A percentile compares a stretch with the other conserved stretches of the same genome.
These are phyloP conservation scores for Drosophila pseudoobscura DNA, from an alignment of 1,140 invertebrate species.

Conservation along the genomic window DNA sequence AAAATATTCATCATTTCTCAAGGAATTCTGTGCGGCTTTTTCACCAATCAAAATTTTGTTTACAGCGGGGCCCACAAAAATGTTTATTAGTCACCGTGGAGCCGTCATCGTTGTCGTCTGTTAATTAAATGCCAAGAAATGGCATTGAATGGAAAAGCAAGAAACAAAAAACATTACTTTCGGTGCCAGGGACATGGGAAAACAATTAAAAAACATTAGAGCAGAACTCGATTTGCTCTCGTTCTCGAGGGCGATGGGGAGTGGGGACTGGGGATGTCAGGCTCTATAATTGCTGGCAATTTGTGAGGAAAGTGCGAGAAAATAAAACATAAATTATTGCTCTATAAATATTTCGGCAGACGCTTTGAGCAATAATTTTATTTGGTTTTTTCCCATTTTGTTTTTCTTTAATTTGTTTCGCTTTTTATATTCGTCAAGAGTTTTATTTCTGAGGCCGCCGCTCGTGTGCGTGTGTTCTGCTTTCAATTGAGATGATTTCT, in stretches of 20 bases:
- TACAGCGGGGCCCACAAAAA: conserved; percentile 7
- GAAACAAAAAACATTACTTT: conserved; percentile 29
- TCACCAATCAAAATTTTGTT: conserved; percentile 13
- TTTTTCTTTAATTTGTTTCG: conserved; percentile 21
- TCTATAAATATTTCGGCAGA: conserved; percentile 56
- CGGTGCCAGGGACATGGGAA: conserved; percentile 24
- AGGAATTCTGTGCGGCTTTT: conserved; percentile 3
- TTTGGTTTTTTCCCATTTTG: conserved; percentile 13
- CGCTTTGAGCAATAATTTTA: conserved; percentile 24
- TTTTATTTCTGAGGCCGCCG: neutral
- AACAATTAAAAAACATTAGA: conserved; percentile 5
- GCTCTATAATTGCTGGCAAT: conserved; percentile 33
- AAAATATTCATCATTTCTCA: conserved; percentile 3
- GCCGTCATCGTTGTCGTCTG: neutral
- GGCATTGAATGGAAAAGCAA: neutral
- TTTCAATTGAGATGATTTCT: conserved; percentile 67
- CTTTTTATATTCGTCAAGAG: conserved; percentile 21
- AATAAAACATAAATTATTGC: conserved; percentile 32
- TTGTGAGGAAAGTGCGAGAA: conserved; percentile 14
- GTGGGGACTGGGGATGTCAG: neutral
- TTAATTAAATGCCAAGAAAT: conserved; percentile 22
- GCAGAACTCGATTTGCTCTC: neutral
- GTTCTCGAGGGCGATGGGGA: too few species aligned
- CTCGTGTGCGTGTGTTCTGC: neutral
- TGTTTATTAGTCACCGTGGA: conserved; percentile 19